Evolutionary conservation across 37 sponge, comb jelly and placozoan species (phyloP).

Genomic region (Amphimedon queenslandica): DNA sequence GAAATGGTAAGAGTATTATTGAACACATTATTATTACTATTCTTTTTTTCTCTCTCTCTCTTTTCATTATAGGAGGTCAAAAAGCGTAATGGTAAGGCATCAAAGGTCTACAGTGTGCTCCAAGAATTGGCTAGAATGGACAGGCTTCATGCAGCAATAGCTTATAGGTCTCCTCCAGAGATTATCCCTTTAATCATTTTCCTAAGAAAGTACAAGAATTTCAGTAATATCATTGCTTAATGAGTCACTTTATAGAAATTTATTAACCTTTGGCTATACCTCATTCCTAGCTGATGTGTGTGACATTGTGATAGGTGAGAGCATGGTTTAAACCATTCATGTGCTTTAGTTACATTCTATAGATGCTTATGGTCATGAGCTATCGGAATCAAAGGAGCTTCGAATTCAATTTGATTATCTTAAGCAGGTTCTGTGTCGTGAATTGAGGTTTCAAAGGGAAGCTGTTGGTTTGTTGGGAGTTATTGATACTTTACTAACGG

Average conservation of each 20-base stretch:
- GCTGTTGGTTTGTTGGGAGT: conserved; percentile 58
- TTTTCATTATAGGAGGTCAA: conserved; percentile 10
- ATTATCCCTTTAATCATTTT: conserved; percentile 82
- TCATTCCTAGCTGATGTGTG: conserved; percentile 60
- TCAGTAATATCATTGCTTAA: background rate
- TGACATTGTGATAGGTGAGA: conserved; percentile 56
- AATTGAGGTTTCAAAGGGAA: conserved; percentile 61
- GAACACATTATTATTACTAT: too few species aligned
- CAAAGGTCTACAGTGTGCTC: conserved; percentile 70
- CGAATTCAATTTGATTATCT: conserved; percentile 32
- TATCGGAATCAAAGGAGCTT: conserved; percentile 15
- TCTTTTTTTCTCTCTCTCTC: background rate
- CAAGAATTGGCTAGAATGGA: conserved; percentile 90
- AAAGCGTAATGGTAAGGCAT: background rate
- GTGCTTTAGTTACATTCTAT: background rate
- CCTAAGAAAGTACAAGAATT: conserved; percentile 36
- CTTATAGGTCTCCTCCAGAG: conserved; percentile 75
- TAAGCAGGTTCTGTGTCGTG: conserved; percentile 51
- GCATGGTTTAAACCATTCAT: background rate
- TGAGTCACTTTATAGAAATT: conserved; percentile 11
- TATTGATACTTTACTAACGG: conserved; percentile 55
- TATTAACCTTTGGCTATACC: conserved; percentile 52
- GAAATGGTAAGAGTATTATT: too few species aligned
- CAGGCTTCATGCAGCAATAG: conserved; percentile 78
- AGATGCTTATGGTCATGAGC: conserved; percentile 55